A percentile compares a stretch with the other conserved stretches of the same genome.
Conservation (phyloP, 2,797 vertebrate genomes). For the Orientallactaga sibirica region DNA sequence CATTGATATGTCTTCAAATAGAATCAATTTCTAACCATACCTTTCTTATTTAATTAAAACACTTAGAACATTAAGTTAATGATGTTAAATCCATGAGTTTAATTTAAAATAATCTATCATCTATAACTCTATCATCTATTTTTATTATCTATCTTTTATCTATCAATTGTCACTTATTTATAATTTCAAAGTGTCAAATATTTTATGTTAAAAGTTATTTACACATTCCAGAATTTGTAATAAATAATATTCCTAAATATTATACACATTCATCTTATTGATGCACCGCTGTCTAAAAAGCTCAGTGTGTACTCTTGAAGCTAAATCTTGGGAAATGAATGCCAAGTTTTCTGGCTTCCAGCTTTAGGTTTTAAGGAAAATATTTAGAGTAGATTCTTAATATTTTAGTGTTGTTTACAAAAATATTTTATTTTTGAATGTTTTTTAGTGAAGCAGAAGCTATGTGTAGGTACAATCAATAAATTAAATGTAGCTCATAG, state of each 20-base stretch:
- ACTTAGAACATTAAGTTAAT: constrained; percentile 49
- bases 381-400: background rate
- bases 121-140: background rate
- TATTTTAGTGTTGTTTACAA: background rate
- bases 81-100: constrained; percentile 7
- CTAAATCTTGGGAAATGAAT: background rate
- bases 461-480: background rate
- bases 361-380: background rate
- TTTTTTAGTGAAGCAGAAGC: constrained; percentile 9
- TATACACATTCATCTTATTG: background rate
- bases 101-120: background rate
- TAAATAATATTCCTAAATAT: background rate
- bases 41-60: constrained; percentile 53
- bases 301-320: background rate
- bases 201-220: constrained; percentile 33
- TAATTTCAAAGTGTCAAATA: background rate
- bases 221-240: constrained; percentile 1
- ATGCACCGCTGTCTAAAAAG: background rate
- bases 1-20: background rate
- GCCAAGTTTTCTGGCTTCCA: background rate
- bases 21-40: constrained; percentile 27
- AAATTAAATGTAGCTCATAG: background rate
- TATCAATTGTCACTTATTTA: background rate
- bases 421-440: background rate
- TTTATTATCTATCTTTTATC: background rate